Percentiles rank a stretch among this genome's conserved stretches.
Evolutionary conservation across 2,797 vertebrate genomes (phyloP).

Genomic region (Mormyrus hasselquistii): DNA sequence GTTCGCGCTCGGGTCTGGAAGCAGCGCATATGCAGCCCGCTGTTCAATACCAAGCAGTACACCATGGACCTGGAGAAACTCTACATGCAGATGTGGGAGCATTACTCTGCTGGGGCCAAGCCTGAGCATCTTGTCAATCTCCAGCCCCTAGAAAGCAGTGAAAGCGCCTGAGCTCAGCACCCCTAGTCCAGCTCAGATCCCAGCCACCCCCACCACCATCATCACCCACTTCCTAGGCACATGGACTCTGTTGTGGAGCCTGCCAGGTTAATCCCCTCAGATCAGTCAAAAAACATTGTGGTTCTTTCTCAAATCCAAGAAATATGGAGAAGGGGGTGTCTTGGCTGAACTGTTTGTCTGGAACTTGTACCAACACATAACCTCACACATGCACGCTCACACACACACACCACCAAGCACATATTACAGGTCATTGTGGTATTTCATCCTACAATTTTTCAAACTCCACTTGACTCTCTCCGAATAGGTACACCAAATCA

Average conservation of each 20-base stretch:
- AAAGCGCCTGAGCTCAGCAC: constrained; percentile 69
- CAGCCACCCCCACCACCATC: constrained; percentile 28
- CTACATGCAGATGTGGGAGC: constrained; percentile 97
- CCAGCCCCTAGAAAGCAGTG: constrained; percentile 71
- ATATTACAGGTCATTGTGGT: background rate
- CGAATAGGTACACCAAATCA: constrained; percentile 2
- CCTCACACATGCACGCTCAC: background rate
- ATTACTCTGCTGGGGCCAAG: constrained; percentile 77
- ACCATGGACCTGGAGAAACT: constrained; percentile 89
- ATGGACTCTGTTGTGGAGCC: constrained; percentile 51
- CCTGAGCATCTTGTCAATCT: constrained; percentile 83
- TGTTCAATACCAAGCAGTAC: constrained; percentile 98
- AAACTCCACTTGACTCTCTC: constrained; percentile 36
- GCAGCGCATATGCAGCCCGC: constrained; percentile 91
- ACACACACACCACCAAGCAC: background rate
- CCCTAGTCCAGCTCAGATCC: constrained; percentile 17
- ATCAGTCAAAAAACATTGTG: constrained; percentile 20
- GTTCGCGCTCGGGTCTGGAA: constrained; percentile 91
- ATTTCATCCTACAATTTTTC: constrained; percentile 30
- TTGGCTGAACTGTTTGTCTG: constrained; percentile 44
- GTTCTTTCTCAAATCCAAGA: constrained; percentile 25
- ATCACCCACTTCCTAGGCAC: background rate
- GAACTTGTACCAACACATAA: constrained; percentile 47
- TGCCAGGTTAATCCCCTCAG: constrained; percentile 36
- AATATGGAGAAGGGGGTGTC: constrained; percentile 48